A percentile compares a stretch with the other conserved stretches of the same genome.
These are phyloP conservation scores for Nothoprocta perdicaria DNA, from an alignment of 2,113 vertebrate species.

Conservation along the genomic window DNA sequence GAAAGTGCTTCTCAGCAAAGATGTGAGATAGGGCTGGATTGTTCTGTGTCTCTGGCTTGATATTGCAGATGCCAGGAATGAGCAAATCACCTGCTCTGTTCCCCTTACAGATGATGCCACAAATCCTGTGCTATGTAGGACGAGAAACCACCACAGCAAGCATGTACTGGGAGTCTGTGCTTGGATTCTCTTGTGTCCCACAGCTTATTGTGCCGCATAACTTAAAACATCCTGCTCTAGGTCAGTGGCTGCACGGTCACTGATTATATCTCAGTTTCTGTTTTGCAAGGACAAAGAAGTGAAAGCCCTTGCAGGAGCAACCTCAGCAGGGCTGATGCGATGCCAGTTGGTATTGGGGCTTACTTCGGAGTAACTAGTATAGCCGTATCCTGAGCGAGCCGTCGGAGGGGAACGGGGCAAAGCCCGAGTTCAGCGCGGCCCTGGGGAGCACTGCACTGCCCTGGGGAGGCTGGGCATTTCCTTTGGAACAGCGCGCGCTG, in stretches of 20 bases:
- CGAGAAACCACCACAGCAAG: rapidly evolving
- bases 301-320: background rate
- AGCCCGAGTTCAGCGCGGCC: background rate
- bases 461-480: background rate
- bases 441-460: background rate
- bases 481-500: background rate
- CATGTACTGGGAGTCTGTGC: background rate
- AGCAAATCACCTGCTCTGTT: background rate
- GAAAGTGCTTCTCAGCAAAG: background rate
- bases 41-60: background rate
- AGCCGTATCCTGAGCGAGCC: background rate
- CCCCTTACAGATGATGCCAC: background rate
- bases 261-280: background rate
- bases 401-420: background rate
- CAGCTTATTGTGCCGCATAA: background rate
- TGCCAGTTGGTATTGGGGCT: background rate
- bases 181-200: background rate
- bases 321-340: background rate
- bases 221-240: background rate
- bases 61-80: background rate
- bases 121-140: background rate
- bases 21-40: background rate
- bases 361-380: background rate
- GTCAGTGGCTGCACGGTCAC: background rate
- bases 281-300: background rate